Evolutionary conservation across 2,797 vertebrate species (phyloP).

Genomic region (Enteromius anoplus): DNA sequence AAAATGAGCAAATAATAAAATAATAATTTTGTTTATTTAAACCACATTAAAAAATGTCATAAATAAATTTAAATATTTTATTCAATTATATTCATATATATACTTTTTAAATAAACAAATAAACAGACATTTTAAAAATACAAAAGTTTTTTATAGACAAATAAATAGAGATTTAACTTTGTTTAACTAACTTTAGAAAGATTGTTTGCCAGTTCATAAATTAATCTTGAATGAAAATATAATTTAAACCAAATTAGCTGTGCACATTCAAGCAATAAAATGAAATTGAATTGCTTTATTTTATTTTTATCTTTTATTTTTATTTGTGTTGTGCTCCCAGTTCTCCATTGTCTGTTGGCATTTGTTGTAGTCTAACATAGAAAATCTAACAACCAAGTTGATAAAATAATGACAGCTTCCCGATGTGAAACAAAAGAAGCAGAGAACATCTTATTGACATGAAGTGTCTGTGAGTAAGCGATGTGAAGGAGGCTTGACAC

Average conservation of each 20-base stretch:
- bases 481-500: slow-evolving; percentile 21
- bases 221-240: not conserved
- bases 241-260: not conserved
- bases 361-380: not conserved
- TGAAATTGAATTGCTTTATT: not conserved
- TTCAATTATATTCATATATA: no score
- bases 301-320: not conserved
- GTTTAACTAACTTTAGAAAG: no score
- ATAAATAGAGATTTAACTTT: no score
- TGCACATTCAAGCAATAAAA: not conserved
- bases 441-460: not conserved
- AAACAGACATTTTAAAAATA: no score
- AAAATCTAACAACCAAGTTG: not conserved
- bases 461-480: not conserved
- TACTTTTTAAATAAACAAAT: no score
- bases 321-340: not conserved
- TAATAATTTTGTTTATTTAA: no score
- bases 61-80: not conserved
- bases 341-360: not conserved
- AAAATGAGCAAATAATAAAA: no score
- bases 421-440: not conserved
- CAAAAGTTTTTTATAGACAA: no score
- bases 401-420: not conserved
- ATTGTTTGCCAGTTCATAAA: not conserved
- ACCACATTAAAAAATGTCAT: no score